Percentiles rank a stretch among this genome's conserved stretches.
Evolutionary conservation across 1,140 invertebrate genomes (phyloP).

Genomic region (Tribolium castaneum): DNA sequence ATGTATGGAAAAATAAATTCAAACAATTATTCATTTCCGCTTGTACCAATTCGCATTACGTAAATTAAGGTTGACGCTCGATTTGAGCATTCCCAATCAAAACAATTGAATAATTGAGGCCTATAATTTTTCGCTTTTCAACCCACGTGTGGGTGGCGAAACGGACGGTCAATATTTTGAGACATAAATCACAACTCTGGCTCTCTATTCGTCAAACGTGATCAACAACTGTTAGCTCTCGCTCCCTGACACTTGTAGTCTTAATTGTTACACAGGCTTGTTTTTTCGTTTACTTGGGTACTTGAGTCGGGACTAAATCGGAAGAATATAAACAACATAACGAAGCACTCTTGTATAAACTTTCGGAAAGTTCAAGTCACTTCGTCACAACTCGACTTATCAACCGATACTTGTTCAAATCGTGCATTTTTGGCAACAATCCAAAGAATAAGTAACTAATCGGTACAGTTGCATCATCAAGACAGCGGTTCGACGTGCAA

Average conservation of each 20-base stretch:
- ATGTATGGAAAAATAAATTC: neutral
- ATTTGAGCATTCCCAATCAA: neutral
- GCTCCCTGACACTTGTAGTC: neutral
- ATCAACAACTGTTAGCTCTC: neutral
- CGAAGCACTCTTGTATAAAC: neutral
- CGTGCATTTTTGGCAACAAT: neutral
- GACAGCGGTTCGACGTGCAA: neutral
- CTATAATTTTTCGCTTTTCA: too few species aligned
- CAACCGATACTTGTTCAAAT: neutral
- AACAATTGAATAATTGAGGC: constrained; percentile 1
- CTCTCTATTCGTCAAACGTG: neutral
- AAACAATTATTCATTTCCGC: constrained; percentile 21
- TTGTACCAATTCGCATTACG: neutral
- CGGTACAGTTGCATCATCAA: neutral
- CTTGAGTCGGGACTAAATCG: too few species aligned
- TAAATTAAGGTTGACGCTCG: constrained; percentile 8
- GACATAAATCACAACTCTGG: neutral
- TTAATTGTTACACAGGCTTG: neutral
- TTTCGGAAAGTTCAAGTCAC: neutral
- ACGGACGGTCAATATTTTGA: neutral
- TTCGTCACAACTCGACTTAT: too few species aligned
- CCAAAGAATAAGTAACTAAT: neutral
- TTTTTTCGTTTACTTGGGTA: too few species aligned
- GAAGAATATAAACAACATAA: too few species aligned
- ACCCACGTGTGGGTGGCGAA: neutral